A percentile compares a stretch with the other conserved stretches of the same genome.
These are phyloP conservation scores for roundworm (Caenorhabditis elegans) DNA, from an alignment of 1,140 invertebrate genomes.

Conservation along the genomic window WBcel235 BX284606.5:2932001-2932500, in stretches of 20 bases:
- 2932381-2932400: too few species aligned
- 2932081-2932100: neutral
- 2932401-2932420: too few species aligned
- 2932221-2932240: neutral
- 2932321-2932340: too few species aligned
- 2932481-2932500: too few species aligned
- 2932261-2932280: neutral
- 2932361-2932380: too few species aligned
- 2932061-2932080: neutral
- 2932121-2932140: slow-evolving; percentile 9
- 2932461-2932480: too few species aligned
- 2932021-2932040: neutral
- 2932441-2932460: too few species aligned
- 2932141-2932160: neutral
- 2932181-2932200: slow-evolving; percentile 13
- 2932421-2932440: too few species aligned
- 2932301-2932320: slow-evolving; percentile 7
- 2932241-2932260: neutral
- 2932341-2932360: too few species aligned
- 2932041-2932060: neutral
- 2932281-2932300: neutral
- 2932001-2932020: neutral
- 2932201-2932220: slow-evolving; percentile 12
- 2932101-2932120: neutral
- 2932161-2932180: slow-evolving; percentile 12